phyloP scores from a whole-genome alignment of 2,888 invertebrate species.

The Eudemis profundana region DNA sequence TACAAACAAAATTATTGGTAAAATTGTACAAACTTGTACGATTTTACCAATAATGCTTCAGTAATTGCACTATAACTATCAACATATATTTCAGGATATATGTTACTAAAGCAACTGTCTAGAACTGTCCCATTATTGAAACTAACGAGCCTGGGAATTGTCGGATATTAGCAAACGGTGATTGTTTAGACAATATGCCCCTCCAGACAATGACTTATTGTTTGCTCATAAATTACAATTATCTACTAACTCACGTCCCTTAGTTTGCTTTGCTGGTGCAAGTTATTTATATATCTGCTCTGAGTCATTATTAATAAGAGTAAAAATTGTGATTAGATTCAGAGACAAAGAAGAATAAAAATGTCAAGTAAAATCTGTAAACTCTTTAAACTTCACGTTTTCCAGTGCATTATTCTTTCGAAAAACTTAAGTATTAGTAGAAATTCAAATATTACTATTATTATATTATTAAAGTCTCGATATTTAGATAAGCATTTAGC shows the following conservation, averaged over 20 bases:
- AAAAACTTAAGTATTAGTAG: too few relatives aligned
- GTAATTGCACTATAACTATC: neutral
- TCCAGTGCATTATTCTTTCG: too few relatives aligned
- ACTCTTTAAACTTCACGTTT: too few relatives aligned
- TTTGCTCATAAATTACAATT: constrained; percentile 26
- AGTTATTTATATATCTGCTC: constrained; percentile 8
- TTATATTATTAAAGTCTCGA: too few relatives aligned
- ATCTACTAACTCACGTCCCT: constrained; percentile 14
- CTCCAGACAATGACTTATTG: constrained; percentile 25
- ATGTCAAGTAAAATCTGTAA: too few relatives aligned
- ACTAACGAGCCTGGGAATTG: constrained; percentile 16
- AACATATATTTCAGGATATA: neutral
- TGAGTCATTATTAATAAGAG: constrained; percentile 15
- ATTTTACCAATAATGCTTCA: neutral
- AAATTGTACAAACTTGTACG: too few relatives aligned
- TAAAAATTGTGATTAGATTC: neutral
- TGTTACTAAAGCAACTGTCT: constrained; percentile 1
- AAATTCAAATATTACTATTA: too few relatives aligned
- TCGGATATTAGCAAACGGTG: constrained; percentile 24
- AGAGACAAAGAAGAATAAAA: constrained; percentile 1
- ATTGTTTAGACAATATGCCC: constrained; percentile 18
- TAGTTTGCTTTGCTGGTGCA: neutral
- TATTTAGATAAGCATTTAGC: constrained; percentile 1
- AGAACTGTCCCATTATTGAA: constrained; percentile 23
- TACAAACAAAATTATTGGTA: too few relatives aligned